Percentiles rank a stretch among this genome's conserved stretches.
Evolutionary conservation across 35 echinoderm and acorn worm species (phyloP).

Genomic region (Heliocidaris erythrogramma): DNA sequence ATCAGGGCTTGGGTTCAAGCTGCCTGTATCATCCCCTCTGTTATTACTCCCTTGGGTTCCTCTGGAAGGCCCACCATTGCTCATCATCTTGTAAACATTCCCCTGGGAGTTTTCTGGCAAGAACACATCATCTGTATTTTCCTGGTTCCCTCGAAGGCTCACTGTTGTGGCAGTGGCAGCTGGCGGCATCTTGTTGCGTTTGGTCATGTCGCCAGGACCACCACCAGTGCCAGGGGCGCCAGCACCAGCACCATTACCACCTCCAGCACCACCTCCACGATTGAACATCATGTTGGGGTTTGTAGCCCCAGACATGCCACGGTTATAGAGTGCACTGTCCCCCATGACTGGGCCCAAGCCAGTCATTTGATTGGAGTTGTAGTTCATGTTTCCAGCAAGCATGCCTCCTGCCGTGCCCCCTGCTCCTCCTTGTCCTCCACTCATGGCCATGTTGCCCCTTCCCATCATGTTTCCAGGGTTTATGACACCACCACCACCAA

Average conservation of each 20-base stretch:
- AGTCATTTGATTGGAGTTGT: slow-evolving; percentile 28
- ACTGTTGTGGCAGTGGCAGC: background rate
- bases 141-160: slow-evolving; percentile 19
- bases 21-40: background rate
- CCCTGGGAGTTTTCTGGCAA: slow-evolving; percentile 29
- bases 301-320: background rate
- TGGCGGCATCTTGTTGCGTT: slow-evolving; percentile 17
- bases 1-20: slow-evolving; percentile 77
- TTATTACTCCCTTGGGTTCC: slow-evolving; percentile 27
- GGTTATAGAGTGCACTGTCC: background rate
- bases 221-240: background rate
- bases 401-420: slow-evolving; percentile 28
- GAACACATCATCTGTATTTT: slow-evolving; percentile 18
- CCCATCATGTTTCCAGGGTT: slow-evolving; percentile 34
- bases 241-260: background rate
- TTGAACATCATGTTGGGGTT: slow-evolving; percentile 34
- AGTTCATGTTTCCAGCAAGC: background rate
- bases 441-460: slow-evolving; percentile 27
- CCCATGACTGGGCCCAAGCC: background rate
- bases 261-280: background rate
- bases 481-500: background rate
- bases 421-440: background rate
- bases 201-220: background rate
- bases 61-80: slow-evolving; percentile 18
- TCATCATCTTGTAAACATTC: slow-evolving; percentile 28